A percentile compares a stretch with the other conserved stretches of the same genome.
Evolutionary conservation across 2,797 vertebrate species (phyloP).

Genomic region (Phataginus tricuspis): DNA sequence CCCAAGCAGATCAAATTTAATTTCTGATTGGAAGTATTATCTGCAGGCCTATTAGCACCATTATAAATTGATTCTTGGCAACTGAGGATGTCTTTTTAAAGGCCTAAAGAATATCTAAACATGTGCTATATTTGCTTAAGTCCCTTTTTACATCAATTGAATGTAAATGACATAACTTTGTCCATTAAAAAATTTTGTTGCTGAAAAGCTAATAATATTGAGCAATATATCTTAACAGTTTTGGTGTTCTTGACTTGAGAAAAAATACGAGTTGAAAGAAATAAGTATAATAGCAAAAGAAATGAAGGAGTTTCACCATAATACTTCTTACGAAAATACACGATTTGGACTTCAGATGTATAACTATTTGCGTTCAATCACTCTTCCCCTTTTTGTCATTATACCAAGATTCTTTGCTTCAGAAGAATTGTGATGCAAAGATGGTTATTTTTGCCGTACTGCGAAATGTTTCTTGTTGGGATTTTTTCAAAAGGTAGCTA

Average conservation of each 20-base stretch:
- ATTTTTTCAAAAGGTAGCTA: slow-evolving; percentile 48
- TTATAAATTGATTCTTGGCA: slow-evolving; percentile 31
- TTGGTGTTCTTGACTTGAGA: not conserved
- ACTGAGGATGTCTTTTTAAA: not conserved
- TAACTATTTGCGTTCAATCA: not conserved
- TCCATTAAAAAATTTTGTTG: not conserved
- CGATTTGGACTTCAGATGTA: slow-evolving; percentile 30
- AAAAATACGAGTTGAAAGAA: not conserved
- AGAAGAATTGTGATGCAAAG: slow-evolving; percentile 53
- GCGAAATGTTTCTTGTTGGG: slow-evolving; percentile 64
- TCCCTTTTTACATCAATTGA: not conserved
- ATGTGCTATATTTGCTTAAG: not conserved
- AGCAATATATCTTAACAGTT: not conserved
- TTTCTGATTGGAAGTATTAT: slow-evolving; percentile 34
- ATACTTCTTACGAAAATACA: not conserved
- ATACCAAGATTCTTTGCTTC: slow-evolving; percentile 27
- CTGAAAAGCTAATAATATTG: not conserved
- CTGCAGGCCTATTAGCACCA: not conserved
- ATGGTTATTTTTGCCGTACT: not conserved
- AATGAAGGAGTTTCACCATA: not conserved
- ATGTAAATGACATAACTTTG: not conserved
- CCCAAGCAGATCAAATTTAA: not conserved
- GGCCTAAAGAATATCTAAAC: not conserved
- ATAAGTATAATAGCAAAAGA: not conserved
- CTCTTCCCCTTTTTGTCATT: not conserved